Base-by-base conservation (phyloP, 2,797 vertebrate genomes). In the Helarctos malayanus region DNA sequence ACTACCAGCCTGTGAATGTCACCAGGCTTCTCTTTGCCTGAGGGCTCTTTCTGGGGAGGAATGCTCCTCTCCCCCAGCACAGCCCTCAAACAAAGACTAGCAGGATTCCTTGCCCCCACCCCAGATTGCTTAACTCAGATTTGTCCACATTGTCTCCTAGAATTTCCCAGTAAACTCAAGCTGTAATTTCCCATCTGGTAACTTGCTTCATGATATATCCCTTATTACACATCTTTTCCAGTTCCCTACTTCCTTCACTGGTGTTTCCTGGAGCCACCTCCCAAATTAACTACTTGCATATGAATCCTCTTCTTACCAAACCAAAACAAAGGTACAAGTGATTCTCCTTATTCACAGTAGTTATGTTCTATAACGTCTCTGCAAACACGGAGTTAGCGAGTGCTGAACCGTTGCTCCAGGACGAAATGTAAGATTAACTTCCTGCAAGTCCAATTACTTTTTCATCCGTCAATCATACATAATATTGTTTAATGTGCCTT, bases 401-500 rank as follows among this genome's bases (percentile, higher is more conserved):
- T 76, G 32, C 63, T 49, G 38, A 94, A 81, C 65, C 15, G 59
- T 45, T 45, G n/a, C 49, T 87, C 57, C 65, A 65, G 23, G n/a
- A 23, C 11, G 63, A 93, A 87, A 91, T 68, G n/a, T 9, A 52
- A 49, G 87, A 59, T 52, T 86, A 38, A 9, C 21, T 94, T 87
- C 52, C 68, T 91, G 18, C 0, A 11, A 59, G 57, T 73, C 38
- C 87, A 3, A 75, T 76, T 32, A 76, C 1, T 35, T 47, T 79
- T 92, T 59, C 23, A 92, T n/a, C 32, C 73, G 21, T 19, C 18
- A 80, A 61, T 79, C 75, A 75, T n/a, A 79, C 21, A 93, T 78
- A 71, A 23, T 10, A 12, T 92, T 92, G 38, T 81, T 79, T 87
- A n/a, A 52, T 78, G 29, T 47, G 19, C 79, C 35, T 49, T 76